phyloP scores from a whole-genome alignment of 2,888 invertebrate species.

The Ormyrus pomaceus region DNA sequence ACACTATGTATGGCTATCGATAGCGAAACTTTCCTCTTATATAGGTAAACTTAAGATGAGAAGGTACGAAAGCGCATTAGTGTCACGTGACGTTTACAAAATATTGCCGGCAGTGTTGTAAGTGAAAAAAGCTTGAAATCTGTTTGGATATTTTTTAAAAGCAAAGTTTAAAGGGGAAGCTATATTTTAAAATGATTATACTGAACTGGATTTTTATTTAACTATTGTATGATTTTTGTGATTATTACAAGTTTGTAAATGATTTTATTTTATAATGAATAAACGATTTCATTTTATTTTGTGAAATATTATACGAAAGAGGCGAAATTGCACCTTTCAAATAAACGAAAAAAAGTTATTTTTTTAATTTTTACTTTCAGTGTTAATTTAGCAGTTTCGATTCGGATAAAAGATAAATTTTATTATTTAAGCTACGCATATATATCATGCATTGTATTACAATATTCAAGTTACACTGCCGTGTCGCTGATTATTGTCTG shows the following conservation, averaged over 20 bases:
- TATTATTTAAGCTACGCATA: not conserved
- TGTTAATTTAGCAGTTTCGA: not conserved
- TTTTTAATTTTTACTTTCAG: not conserved
- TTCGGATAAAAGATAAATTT: not conserved
- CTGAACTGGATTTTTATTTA: no score
- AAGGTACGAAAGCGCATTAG: constrained; percentile 13
- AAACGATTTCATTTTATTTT: not conserved
- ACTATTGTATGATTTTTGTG: no score
- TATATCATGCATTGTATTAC: constrained; percentile 5
- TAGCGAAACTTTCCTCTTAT: constrained; percentile 29
- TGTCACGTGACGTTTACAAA: constrained; percentile 39
- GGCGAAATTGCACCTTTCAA: no score
- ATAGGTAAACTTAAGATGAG: constrained; percentile 3
- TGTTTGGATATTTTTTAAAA: no score
- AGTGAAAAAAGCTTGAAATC: not conserved
- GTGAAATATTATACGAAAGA: not conserved
- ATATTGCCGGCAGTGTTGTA: constrained; percentile 10
- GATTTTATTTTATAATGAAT: not conserved
- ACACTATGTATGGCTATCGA: constrained; percentile 7
- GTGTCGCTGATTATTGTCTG: not conserved
- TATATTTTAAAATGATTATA: no score
- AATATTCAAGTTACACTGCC: constrained; percentile 1
- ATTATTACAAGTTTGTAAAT: no score
- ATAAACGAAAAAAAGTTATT: not conserved
- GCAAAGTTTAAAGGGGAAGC: no score